phyloP scores from a whole-genome alignment of 2,797 vertebrate species.

The Mastacembelus armatus region DNA sequence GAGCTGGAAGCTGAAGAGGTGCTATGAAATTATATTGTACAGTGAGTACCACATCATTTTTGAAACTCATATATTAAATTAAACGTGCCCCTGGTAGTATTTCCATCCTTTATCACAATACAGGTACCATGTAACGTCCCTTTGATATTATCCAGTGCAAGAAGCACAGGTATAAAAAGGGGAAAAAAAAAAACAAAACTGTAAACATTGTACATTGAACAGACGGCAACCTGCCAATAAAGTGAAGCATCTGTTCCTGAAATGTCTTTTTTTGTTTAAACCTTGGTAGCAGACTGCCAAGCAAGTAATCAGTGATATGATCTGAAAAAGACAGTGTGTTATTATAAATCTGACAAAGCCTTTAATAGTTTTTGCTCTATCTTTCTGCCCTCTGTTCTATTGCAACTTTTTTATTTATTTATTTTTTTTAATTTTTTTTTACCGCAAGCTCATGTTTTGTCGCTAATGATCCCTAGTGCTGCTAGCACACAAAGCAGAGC shows the following conservation, averaged over 20 bases:
- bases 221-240: constrained; percentile 22
- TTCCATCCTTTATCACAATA: not conserved
- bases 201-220: not conserved
- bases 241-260: constrained; percentile 31
- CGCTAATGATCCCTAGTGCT: constrained; percentile 48
- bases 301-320: constrained; percentile 14
- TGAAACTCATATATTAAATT: not conserved
- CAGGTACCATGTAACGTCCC: not conserved
- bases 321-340: constrained; percentile 31
- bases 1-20: not conserved
- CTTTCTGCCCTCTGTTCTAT: constrained; percentile 31
- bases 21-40: not conserved
- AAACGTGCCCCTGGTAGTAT: not conserved
- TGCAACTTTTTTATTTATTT: constrained; percentile 7
- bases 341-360: constrained; percentile 22
- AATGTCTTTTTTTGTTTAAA: constrained; percentile 22
- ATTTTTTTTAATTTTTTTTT: too few relatives aligned
- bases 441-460: constrained; percentile 18
- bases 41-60: not conserved
- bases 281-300: constrained; percentile 12
- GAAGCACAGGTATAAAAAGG: not conserved
- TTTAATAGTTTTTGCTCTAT: constrained; percentile 17
- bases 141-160: constrained; percentile 7
- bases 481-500: constrained; percentile 43
- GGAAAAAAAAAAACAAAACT: too few relatives aligned